These are phyloP conservation scores for Macroteleia sp. DNA, from an alignment of 2,888 invertebrate species.

Conservation along the genomic window DNA sequence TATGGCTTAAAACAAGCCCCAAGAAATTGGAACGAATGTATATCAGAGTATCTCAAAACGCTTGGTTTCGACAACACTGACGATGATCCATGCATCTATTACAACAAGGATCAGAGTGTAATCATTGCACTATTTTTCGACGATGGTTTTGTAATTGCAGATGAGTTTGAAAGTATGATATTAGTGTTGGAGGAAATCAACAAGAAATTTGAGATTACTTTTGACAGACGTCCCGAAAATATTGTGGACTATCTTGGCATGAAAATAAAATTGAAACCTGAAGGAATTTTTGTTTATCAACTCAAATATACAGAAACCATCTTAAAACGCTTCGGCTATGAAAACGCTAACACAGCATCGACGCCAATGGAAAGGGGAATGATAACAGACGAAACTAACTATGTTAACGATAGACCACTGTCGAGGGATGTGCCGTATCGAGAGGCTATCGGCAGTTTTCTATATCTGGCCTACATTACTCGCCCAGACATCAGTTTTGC, in stretches of 20 bases:
- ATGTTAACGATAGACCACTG: neutral
- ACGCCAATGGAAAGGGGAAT: slow-evolving; percentile 1
- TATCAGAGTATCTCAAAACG: too few species aligned
- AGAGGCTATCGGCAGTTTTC: neutral
- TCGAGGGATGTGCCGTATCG: neutral
- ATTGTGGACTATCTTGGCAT: neutral
- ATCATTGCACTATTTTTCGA: too few species aligned
- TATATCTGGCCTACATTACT: neutral
- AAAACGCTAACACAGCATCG: neutral
- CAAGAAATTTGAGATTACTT: neutral
- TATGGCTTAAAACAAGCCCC: too few species aligned
- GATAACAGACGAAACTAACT: neutral
- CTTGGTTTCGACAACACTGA: too few species aligned
- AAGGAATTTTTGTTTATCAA: neutral
- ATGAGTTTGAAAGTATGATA: too few species aligned
- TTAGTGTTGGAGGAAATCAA: neutral
- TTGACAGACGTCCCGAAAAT: neutral
- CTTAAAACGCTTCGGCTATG: neutral
- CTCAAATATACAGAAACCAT: neutral
- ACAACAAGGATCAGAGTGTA: too few species aligned
- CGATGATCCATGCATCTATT: too few species aligned
- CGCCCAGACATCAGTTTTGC: neutral
- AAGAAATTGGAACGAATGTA: too few species aligned
- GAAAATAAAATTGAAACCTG: neutral
- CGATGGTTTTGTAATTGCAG: too few species aligned